These are phyloP conservation scores for Myotis davidii DNA, from an alignment of 2,113 vertebrate species.

Conservation along the genomic window DNA sequence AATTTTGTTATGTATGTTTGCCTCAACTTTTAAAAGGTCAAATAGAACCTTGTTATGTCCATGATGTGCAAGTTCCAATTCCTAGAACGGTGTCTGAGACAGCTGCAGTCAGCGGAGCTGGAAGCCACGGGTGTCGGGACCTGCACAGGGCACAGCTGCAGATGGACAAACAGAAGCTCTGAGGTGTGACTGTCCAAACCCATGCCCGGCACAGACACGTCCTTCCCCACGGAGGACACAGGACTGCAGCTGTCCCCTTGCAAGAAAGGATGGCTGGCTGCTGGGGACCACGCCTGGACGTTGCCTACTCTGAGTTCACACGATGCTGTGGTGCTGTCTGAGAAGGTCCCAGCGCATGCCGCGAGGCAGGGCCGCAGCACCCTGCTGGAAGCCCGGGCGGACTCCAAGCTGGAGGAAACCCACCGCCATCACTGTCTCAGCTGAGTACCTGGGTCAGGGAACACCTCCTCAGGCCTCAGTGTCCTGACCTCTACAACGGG, in stretches of 20 bases:
- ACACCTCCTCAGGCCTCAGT: not conserved
- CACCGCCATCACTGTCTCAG: no score
- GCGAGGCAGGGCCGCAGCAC: no score
- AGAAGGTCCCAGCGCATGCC: no score
- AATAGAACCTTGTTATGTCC: not conserved
- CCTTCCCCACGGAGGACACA: not conserved
- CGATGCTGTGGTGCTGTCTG: no score
- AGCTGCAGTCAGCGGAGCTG: no score
- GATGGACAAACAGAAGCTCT: not conserved
- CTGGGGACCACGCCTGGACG: no score
- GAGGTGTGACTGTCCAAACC: accelerated
- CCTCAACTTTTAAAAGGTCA: not conserved
- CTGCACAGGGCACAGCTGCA: not conserved
- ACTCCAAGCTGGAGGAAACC: no score
- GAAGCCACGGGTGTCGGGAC: not conserved
- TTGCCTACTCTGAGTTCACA: no score
- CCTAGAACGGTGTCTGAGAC: not conserved
- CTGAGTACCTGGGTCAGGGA: no score
- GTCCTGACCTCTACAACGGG: not conserved
- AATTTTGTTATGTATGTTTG: not conserved
- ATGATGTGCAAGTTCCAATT: not conserved
- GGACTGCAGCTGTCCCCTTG: not conserved
- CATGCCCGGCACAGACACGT: not conserved
- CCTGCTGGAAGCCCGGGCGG: no score
- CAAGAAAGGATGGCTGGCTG: no score